Base-by-base conservation (phyloP, 2,113 vertebrate genomes). In the Cyrtonyx montezumae region DNA sequence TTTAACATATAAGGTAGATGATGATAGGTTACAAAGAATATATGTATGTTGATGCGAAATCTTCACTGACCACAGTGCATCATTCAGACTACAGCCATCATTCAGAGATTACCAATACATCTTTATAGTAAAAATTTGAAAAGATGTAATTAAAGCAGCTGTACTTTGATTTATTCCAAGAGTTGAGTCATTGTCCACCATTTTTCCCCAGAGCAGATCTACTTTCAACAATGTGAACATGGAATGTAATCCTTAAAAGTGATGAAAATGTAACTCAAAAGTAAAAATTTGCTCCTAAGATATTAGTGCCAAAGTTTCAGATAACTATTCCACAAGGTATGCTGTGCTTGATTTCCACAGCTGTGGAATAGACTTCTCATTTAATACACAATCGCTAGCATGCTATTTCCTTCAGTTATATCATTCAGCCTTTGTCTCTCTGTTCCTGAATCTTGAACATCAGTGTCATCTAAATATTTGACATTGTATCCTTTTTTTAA, bases 211-310 rank as follows among this genome's bases (percentile, higher is more conserved):
- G 23, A 36, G 8, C 21, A 73, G 26, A 7, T 79, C 84, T 87
- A 61, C 81, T 84, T 84, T 51, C 12, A 82, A 49, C 25, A 0
- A 78, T 43, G 67, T 26, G 17, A 88, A 53, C 22, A n/a, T 36
- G 22, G 49, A 89, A 78, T 36, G 30, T 68, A 43, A 80, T 30
- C 75, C 11, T 43, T 77, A 53, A 65, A 92, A 90, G 30, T 81
- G 48, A 78, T 63, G 65, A 73, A 63, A n/a, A 8, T 78, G 22
- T 55, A 90, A 49, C 30, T 16, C 32, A 36, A 20, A 32, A 84
- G 48, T 20, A 80, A 81, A 88, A 74, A 78, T 85, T 74, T 78
- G 20, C 14, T 85, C 26, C n/a, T 83, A 36, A n/a, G 12, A 40
- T 4, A 23, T 5, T 36, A n/a, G 1, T 61, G 43, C 81, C 32